These are phyloP conservation scores for Lophochroa leadbeateri DNA, from an alignment of 2,113 vertebrate species.

Conservation along the genomic window DNA sequence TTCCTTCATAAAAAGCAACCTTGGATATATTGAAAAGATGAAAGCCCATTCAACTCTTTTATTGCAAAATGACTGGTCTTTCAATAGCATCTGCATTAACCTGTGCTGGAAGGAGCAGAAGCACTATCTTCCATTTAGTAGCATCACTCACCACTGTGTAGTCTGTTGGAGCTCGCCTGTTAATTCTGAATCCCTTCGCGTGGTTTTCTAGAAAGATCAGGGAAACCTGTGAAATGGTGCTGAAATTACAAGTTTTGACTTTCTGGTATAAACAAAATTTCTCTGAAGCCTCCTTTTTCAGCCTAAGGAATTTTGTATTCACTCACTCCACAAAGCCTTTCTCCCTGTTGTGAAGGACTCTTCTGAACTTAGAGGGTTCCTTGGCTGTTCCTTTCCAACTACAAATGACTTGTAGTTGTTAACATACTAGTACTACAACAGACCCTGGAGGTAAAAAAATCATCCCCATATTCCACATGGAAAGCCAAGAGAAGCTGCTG, in stretches of 20 bases:
- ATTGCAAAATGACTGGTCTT: neutral
- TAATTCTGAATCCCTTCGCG: neutral
- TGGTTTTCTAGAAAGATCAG: neutral
- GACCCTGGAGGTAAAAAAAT: rapidly evolving
- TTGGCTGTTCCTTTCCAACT: neutral
- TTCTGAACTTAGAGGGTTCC: neutral
- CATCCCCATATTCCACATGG: neutral
- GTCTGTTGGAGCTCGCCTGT: neutral
- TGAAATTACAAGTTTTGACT: neutral
- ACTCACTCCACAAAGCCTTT: neutral
- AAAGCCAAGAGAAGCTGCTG: neutral
- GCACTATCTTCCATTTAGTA: neutral
- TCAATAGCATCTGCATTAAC: neutral
- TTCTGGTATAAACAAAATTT: neutral
- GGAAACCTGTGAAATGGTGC: neutral
- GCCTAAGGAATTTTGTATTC: neutral
- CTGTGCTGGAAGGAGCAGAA: neutral
- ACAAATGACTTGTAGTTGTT: neutral
- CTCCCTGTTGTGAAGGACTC: neutral
- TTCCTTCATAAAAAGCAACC: conserved; percentile 36
- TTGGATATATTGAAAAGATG: conserved; percentile 34
- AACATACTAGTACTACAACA: neutral
- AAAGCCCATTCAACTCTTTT: conserved; percentile 13
- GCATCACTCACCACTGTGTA: neutral
- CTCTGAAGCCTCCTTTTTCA: neutral